Evolutionary conservation across 2,113 vertebrate genomes (phyloP).

Genomic region (Regulus satrapa): DNA sequence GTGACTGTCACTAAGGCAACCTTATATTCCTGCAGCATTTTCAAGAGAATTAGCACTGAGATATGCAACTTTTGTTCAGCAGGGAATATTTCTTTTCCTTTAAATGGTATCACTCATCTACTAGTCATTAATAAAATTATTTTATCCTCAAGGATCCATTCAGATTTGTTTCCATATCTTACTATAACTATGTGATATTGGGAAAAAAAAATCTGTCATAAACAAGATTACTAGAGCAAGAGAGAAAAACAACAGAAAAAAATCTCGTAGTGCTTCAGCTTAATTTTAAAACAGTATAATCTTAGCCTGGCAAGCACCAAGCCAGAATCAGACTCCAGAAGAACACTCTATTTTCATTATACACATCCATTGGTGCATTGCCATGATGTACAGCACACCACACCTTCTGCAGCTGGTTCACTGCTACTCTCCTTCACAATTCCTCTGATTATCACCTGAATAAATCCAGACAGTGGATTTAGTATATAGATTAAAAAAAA

Average conservation of each 20-base stretch:
- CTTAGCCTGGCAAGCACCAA: background rate
- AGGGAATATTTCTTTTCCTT: background rate
- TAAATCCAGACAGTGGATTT: background rate
- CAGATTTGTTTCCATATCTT: background rate
- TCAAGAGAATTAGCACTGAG: background rate
- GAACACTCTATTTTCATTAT: background rate
- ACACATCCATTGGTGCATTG: background rate
- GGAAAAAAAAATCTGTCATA: background rate
- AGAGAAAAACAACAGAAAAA: background rate
- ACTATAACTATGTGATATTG: background rate
- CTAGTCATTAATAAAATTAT: background rate
- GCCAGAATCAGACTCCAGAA: background rate
- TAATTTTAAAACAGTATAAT: background rate
- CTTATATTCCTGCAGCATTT: background rate
- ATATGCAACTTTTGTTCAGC: background rate
- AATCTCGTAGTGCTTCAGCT: background rate
- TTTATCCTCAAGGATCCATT: background rate
- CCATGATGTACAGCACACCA: background rate
- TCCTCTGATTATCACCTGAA: background rate
- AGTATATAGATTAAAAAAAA: background rate
- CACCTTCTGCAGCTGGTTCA: background rate
- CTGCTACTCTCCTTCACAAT: background rate
- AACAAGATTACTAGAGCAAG: background rate
- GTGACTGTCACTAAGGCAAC: background rate
- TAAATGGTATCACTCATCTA: background rate